Evolutionary conservation across 2,888 invertebrate species (phyloP).

Genomic region (Andricus quercusramuli): DNA sequence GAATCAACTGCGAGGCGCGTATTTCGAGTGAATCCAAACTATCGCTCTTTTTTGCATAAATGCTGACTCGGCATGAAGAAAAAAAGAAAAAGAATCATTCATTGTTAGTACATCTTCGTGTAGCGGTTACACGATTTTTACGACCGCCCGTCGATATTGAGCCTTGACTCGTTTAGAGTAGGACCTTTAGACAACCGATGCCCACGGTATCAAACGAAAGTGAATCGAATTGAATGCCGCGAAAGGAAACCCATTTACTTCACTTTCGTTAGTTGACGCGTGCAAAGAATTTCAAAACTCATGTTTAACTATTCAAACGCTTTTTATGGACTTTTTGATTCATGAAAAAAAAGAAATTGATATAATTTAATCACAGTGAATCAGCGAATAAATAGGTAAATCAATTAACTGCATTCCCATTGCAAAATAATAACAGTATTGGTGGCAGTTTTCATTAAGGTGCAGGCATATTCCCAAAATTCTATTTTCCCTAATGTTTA

Average conservation of each 20-base stretch:
- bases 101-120: slow-evolving; percentile 3
- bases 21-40: not conserved
- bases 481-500: no score
- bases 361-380: no score
- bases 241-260: slow-evolving; percentile 23
- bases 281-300: no score
- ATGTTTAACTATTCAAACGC: no score
- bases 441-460: no score
- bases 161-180: slow-evolving; percentile 28
- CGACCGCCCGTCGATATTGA: not conserved
- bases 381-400: no score
- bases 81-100: not conserved
- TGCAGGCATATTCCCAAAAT: no score
- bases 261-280: not conserved
- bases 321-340: no score
- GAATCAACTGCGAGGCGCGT: not conserved
- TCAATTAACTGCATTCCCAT: no score
- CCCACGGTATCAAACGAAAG: slow-evolving; percentile 26
- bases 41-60: slow-evolving; percentile 20
- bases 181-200: not conserved
- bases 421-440: no score
- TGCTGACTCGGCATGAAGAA: slow-evolving; percentile 12
- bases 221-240: slow-evolving; percentile 23
- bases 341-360: no score
- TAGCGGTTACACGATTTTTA: slow-evolving; percentile 9